These are phyloP conservation scores for Cyaniris semiargus DNA, from an alignment of 2,888 invertebrate genomes.

Conservation along the genomic window DNA sequence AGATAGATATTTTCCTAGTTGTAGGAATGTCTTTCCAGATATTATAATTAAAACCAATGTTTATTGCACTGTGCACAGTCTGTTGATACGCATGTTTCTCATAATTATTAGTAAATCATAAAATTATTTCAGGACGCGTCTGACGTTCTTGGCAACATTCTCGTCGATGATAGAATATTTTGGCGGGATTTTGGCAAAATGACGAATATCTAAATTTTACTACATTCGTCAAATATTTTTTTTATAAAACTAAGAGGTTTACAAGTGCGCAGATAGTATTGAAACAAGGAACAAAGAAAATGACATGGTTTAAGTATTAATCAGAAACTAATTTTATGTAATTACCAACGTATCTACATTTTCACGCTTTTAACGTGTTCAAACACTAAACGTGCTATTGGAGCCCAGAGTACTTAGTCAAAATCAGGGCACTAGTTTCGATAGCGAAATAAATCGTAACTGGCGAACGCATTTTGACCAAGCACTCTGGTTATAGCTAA, in stretches of 20 bases:
- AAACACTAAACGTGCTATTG: too few species aligned
- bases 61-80: background rate
- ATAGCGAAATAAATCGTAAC: too few species aligned
- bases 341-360: too few species aligned
- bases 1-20: too few species aligned
- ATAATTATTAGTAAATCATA: slow-evolving; percentile 18
- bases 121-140: slow-evolving; percentile 17
- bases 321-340: too few species aligned
- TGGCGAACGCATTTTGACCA: too few species aligned
- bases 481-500: too few species aligned
- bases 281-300: background rate
- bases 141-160: slow-evolving; percentile 17
- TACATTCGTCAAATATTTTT: background rate
- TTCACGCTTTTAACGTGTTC: too few species aligned
- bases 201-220: slow-evolving; percentile 9
- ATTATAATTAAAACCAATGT: background rate
- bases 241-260: background rate
- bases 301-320: background rate
- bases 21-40: background rate
- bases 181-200: background rate
- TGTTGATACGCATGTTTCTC: background rate
- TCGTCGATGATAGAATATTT: slow-evolving; percentile 9
- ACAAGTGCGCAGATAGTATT: background rate
- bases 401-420: too few species aligned
- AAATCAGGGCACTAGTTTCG: too few species aligned